Evolutionary conservation across 2,113 vertebrate genomes (phyloP).

Genomic region (Vulpes lagopus): DNA sequence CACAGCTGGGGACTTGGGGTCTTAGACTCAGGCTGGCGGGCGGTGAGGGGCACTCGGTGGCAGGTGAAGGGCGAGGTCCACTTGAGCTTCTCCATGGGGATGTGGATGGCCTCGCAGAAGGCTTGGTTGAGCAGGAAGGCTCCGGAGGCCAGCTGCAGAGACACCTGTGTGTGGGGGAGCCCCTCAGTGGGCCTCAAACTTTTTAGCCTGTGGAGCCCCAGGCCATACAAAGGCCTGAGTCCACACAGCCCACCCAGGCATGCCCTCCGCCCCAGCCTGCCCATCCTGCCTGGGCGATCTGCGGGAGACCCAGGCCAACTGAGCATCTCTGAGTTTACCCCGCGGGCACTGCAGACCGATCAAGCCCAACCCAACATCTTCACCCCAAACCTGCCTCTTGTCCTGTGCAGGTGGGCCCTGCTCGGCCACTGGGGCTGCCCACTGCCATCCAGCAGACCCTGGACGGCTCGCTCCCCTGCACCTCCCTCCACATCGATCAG

Average conservation of each 20-base stretch:
- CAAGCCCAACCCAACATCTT: background rate
- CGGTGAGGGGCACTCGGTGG: slow-evolving; percentile 91
- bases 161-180: slow-evolving; percentile 87
- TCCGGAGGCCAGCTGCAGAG: slow-evolving; percentile 94
- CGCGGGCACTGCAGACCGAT: fast-evolving
- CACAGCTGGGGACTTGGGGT: fast-evolving
- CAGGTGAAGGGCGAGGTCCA: slow-evolving; percentile 95
- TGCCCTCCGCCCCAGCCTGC: background rate
- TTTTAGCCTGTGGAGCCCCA: background rate
- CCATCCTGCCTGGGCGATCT: background rate
- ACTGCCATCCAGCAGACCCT: background rate
- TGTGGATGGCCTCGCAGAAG: slow-evolving; percentile 90
- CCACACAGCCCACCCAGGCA: fast-evolving
- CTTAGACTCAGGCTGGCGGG: slow-evolving; percentile 83
- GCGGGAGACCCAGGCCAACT: fast-evolving
- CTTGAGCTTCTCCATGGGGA: slow-evolving; percentile 97
- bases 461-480: background rate
- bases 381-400: background rate
- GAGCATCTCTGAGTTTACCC: background rate
- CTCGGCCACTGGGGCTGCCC: background rate
- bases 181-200: slow-evolving; percentile 37
- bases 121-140: slow-evolving; percentile 92
- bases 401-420: background rate
- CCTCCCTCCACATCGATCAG: fast-evolving
- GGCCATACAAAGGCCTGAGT: too few species aligned